These are phyloP conservation scores for Digitonthophagus gazella DNA, from an alignment of 2,888 invertebrate genomes.

Conservation along the genomic window DNA sequence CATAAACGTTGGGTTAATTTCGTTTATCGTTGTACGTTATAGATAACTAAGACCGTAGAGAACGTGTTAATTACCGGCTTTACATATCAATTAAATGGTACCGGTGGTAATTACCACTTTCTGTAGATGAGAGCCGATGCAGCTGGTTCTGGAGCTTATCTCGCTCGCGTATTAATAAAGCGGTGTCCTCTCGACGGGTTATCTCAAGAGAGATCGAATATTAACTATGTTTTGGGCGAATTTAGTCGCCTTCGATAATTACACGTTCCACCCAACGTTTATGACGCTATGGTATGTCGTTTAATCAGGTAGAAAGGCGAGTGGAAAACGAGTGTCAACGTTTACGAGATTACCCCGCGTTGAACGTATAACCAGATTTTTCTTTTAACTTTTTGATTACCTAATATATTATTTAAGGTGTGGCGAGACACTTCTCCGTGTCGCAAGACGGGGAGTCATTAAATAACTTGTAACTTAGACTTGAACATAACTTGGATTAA, in stretches of 20 bases:
- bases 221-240: slow-evolving; percentile 15
- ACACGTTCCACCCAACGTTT: slow-evolving; percentile 5
- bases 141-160: slow-evolving; percentile 9
- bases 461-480: neutral
- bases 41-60: neutral
- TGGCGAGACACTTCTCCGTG: neutral
- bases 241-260: slow-evolving; percentile 13
- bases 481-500: neutral
- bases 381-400: neutral
- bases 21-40: neutral
- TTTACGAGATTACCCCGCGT: slow-evolving; percentile 9
- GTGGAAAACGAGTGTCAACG: neutral
- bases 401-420: slow-evolving; percentile 5
- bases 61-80: neutral
- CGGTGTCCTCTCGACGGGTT: slow-evolving; percentile 5
- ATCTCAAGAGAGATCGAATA: slow-evolving; percentile 8
- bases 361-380: neutral
- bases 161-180: slow-evolving; percentile 3
- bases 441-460: neutral
- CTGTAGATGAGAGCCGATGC: neutral
- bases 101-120: neutral
- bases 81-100: slow-evolving; percentile 5
- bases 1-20: neutral
- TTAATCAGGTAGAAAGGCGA: slow-evolving; percentile 8
- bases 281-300: slow-evolving; percentile 2